Base-by-base conservation (phyloP, 2,888 invertebrate species). In the Amiota minor region DNA sequence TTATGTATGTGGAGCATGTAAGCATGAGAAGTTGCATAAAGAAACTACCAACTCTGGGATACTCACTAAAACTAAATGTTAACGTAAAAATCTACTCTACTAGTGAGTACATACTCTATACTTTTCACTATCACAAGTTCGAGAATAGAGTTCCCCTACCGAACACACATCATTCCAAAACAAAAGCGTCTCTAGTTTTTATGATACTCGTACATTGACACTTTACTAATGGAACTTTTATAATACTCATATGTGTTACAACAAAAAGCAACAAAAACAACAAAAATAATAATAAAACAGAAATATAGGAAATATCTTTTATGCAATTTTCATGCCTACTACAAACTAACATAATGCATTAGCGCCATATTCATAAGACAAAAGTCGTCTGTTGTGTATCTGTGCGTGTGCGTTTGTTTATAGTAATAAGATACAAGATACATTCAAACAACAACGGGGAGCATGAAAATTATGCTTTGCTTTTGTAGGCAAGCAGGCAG, bases 191-290 rank as follows among this genome's bases (percentile, higher is more conserved):
- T 35, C 35, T 35, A 35, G 35, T 35, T 35, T 35, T 35, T 35
- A 35, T 35, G 35, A 35, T 35, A 35, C 35, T 35, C 65, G 65
- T 65, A 46, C 53, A 68, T 68, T 68, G 67, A 68, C 67, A 68
- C 67, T 68, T 50, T 45, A 47, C 67, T 68, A 68, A 68, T 68
- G 67, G 67, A 68, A 68, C 50, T 68, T 68, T 68, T 68, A 68
- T 68, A 53, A 62, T n/a, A 20, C 23, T 53, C 2, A 10, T 9
- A 53, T 35, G 35, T 35, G 35, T 14, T n/a, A 53, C 14, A 53
- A n/a, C 2, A 55, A 16, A n/a, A 16, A 6, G 2, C 35, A 35
- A 35, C 35, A 35, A 35, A 2, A 35, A 35, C 35, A 35, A 35
- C 35, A 6, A 35, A n/a, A n/a, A n/a, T 8, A 35, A 35, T 35